Evolutionary conservation across 2,888 invertebrate species (phyloP).

Genomic region (Thereva unica): DNA sequence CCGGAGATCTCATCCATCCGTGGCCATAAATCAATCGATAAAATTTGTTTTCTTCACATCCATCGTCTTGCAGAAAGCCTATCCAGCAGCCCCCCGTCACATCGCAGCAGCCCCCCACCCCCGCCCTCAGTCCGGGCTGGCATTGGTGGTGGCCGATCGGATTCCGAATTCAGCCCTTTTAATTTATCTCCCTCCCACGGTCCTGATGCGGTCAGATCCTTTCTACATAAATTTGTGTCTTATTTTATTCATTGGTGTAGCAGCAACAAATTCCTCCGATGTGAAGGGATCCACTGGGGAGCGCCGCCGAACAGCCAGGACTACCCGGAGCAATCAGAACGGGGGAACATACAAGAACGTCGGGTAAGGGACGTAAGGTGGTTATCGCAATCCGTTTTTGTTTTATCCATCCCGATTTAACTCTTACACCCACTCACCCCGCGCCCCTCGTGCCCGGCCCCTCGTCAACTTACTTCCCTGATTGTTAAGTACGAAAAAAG

Average conservation of each 20-base stretch:
- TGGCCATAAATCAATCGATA: constrained; percentile 29
- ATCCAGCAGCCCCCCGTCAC: too few species aligned
- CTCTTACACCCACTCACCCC: constrained; percentile 12
- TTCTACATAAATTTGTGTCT: constrained; percentile 37
- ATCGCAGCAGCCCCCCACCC: too few species aligned
- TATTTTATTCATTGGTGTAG: constrained; percentile 38
- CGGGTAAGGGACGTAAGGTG: constrained; percentile 3
- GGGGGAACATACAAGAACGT: too few species aligned
- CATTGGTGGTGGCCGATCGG: background rate
- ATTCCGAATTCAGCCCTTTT: constrained; percentile 13
- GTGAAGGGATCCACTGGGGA: constrained; percentile 7
- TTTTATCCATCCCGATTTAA: background rate
- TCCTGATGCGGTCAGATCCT: constrained; percentile 29
- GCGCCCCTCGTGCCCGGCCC: background rate
- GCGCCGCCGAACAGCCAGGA: background rate
- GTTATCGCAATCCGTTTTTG: too few species aligned
- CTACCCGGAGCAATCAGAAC: too few species aligned
- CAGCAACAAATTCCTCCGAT: constrained; percentile 30
- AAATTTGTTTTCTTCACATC: constrained; percentile 25
- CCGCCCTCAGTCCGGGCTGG: background rate
- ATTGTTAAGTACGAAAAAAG: constrained; percentile 33
- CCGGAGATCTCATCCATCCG: constrained; percentile 18
- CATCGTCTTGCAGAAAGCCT: too few species aligned
- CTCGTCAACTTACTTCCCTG: background rate
- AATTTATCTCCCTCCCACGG: constrained; percentile 23